Base-by-base conservation (phyloP, 64 coral and sea anemone genomes). In the Stichodactyla mertensii region DNA sequence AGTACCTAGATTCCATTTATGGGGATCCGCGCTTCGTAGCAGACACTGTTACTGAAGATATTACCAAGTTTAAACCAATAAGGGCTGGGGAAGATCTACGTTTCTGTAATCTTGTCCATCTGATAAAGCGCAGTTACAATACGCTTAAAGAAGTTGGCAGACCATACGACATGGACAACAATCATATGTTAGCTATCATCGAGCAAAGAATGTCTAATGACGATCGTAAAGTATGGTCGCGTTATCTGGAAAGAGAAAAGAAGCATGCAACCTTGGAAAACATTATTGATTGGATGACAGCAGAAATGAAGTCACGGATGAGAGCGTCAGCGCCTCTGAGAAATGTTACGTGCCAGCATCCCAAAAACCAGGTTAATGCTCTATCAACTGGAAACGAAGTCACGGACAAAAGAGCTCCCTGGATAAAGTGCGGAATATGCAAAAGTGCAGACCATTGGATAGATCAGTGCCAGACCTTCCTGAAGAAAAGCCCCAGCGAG, bases 151-250 rank as follows among this genome's bases (percentile, higher is more conserved):
- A 89, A 82, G 78, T 87, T 71, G 86, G 77, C 67, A 56, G 54
- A 61, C 67, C 8, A 19, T 8, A 27, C 20, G 67, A 71, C 24
- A 71, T 71, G 67, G 67, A 71, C 24, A 71, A 71, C 67, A 71
- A 27, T 19, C 67, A 71, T 27, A 71, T 93, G 87, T 79, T 89
- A 20, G 55, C 87, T 16, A 77, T 89, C 56, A 93, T 93, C 23
- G 92, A 93, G 58, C 71, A 89, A 19, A 93, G 86, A 77, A 89
- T 93, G 87, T 69, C 27, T 67, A 19, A 54, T 19, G 87, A 93
- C 85, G 92, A 93, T 54, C 52, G 87, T 4, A 93, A 89, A 87
- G 92, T 94, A 12, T 94, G 92, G 88, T 89, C 92, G 52, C 77
- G 84, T 26, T n/a, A 87, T n/a, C 20, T 94, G 10, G 88, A 94